A percentile compares a stretch with the other conserved stretches of the same genome.
phyloP scores from a whole-genome alignment of 2,888 invertebrate genomes.

The Hypena proboscidalis region DNA sequence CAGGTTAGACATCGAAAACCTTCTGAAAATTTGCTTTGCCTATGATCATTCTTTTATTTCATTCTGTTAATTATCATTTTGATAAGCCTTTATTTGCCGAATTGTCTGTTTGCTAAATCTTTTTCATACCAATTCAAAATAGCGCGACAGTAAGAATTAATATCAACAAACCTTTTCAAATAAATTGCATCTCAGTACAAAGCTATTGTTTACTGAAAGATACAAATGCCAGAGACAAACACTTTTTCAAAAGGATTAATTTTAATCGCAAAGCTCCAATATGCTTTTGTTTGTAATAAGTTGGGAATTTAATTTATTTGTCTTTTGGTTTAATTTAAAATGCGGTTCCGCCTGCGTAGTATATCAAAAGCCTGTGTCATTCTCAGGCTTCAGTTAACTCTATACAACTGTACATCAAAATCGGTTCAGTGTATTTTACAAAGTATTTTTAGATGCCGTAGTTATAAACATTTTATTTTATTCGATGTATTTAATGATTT shows the following conservation, averaged over 20 bases:
- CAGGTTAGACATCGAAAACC: no score
- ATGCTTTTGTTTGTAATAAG: constrained; percentile 6
- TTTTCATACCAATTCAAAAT: background rate
- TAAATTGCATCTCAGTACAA: constrained; percentile 9
- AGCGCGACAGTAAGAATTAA: background rate
- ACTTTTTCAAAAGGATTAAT: constrained; percentile 20
- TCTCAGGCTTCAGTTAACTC: no score
- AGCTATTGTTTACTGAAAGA: constrained; percentile 23
- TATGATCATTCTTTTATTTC: no score
- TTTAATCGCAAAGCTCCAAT: constrained; percentile 21
- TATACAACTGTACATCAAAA: no score
- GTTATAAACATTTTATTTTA: no score
- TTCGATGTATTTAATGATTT: no score
- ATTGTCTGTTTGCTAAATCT: background rate
- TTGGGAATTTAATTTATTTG: constrained; percentile 13
- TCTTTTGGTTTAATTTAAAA: constrained; percentile 2
- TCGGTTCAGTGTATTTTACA: no score
- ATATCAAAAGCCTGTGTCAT: no score
- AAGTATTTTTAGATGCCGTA: no score
- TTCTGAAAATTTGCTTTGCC: no score
- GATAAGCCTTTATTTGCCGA: background rate
- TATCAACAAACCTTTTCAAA: constrained; percentile 5
- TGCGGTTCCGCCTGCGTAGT: no score
- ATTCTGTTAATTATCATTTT: constrained; percentile 6
- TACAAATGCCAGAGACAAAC: constrained; percentile 17